Evolutionary conservation across 2,888 invertebrate genomes (phyloP).

Genomic region (Allygus modestus): DNA sequence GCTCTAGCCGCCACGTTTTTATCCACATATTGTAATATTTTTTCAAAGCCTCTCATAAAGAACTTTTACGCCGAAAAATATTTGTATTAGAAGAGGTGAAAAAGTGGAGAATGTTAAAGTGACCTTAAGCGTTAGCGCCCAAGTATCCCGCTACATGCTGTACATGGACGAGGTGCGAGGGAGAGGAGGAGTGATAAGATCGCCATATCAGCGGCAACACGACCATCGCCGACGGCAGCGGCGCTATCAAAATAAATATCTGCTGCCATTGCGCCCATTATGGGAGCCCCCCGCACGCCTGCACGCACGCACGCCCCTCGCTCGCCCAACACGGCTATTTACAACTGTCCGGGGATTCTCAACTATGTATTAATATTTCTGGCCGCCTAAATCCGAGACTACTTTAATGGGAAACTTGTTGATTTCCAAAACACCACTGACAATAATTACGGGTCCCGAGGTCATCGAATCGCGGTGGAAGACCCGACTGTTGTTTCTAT

Average conservation of each 20-base stretch:
- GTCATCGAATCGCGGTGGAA: too few relatives aligned
- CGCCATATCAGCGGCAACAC: slow-evolving; percentile 14
- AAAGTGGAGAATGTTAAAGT: too few relatives aligned
- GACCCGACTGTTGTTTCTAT: too few relatives aligned
- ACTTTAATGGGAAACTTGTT: neutral
- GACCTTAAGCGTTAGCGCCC: too few relatives aligned
- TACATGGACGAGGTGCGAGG: neutral
- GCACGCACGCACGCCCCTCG: neutral
- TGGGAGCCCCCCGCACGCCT: neutral
- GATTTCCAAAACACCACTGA: neutral
- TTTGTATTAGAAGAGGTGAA: too few relatives aligned
- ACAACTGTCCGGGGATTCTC: neutral
- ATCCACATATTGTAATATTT: too few relatives aligned
- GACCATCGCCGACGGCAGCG: slow-evolving; percentile 15
- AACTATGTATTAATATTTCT: neutral
- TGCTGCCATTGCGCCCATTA: slow-evolving; percentile 34
- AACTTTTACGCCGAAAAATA: too few relatives aligned
- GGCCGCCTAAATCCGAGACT: neutral
- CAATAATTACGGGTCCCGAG: neutral
- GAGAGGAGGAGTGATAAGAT: slow-evolving; percentile 7
- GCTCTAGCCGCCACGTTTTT: too few relatives aligned
- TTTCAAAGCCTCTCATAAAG: too few relatives aligned
- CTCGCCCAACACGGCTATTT: neutral
- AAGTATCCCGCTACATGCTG: too few relatives aligned
- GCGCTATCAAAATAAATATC: slow-evolving; percentile 41